phyloP scores from a whole-genome alignment of 2,888 invertebrate genomes.

The Atethmia centrago region DNA sequence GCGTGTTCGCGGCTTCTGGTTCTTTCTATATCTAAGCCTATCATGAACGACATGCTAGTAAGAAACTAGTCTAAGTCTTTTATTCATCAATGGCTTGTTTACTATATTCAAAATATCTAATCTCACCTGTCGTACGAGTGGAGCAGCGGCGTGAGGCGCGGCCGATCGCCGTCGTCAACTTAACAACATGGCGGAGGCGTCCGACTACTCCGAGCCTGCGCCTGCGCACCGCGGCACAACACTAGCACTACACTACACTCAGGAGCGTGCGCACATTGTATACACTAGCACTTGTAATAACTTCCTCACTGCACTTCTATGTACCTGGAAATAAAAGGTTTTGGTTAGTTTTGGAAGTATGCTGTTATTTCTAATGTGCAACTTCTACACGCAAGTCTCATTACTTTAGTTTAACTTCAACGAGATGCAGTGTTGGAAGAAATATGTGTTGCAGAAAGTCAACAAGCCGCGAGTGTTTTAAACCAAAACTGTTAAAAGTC shows the following conservation, averaged over 20 bases:
- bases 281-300: conserved; percentile 68
- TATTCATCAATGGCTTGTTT: neutral
- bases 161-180: conserved; percentile 88
- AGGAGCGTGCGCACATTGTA: conserved; percentile 71
- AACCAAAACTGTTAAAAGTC: neutral
- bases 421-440: neutral
- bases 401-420: neutral
- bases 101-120: neutral
- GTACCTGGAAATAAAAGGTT: conserved; percentile 77
- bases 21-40: too few species aligned
- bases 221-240: conserved; percentile 69
- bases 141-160: conserved; percentile 87
- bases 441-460: neutral
- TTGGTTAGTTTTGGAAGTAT: neutral
- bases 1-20: too few species aligned
- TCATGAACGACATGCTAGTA: neutral
- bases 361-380: neutral
- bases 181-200: conserved; percentile 80
- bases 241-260: conserved; percentile 71
- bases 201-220: conserved; percentile 68
- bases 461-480: neutral
- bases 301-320: conserved; percentile 76
- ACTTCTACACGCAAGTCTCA: too few species aligned
- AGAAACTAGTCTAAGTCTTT: neutral
- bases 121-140: conserved; percentile 82